Evolutionary conservation across 2,888 invertebrate species (phyloP).

Genomic region (Idaea dimidiata): DNA sequence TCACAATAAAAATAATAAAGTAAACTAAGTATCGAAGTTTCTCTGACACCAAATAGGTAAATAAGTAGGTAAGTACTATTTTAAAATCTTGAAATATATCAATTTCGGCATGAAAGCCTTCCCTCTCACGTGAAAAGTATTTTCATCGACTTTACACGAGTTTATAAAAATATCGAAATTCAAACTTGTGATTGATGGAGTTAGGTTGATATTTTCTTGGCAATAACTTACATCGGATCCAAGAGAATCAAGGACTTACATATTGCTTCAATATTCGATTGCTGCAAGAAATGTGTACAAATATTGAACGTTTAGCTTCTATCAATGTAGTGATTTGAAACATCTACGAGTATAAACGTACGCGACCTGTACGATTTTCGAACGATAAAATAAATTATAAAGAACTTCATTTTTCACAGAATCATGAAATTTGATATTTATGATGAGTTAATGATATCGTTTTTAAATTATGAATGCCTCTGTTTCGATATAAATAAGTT

Average conservation of each 20-base stretch:
- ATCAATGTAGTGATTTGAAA: no score
- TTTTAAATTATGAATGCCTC: no score
- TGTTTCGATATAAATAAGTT: no score
- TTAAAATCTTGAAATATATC: conserved; percentile 2
- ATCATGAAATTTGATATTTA: no score
- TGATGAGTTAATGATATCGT: no score
- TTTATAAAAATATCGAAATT: neutral
- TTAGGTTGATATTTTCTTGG: neutral
- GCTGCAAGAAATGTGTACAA: neutral
- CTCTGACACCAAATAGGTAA: neutral
- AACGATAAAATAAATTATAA: no score
- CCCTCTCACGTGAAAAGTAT: conserved; percentile 1
- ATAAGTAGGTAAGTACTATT: neutral
- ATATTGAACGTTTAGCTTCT: neutral
- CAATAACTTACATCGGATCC: neutral
- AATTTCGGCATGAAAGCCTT: neutral
- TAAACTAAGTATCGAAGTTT: no score
- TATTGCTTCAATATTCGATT: neutral
- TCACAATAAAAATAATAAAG: no score
- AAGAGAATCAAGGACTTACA: neutral
- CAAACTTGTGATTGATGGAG: neutral
- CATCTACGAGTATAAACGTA: no score
- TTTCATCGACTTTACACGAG: neutral
- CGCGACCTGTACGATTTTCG: no score
- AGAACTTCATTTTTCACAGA: no score